Evolutionary conservation across 2,797 vertebrate genomes (phyloP).

Genomic region (Garrulus glandarius): DNA sequence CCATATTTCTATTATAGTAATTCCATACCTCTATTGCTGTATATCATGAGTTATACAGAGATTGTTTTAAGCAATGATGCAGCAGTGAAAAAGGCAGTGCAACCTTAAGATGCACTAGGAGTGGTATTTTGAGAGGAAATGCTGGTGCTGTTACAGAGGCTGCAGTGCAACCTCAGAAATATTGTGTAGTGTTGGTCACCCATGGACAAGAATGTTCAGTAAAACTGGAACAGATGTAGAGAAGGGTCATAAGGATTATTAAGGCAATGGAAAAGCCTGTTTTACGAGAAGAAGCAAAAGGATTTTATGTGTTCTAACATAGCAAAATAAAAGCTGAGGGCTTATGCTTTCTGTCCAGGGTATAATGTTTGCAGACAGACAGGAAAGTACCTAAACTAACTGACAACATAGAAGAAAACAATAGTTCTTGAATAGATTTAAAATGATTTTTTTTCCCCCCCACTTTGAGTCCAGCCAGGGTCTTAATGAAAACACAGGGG

Average conservation of each 20-base stretch:
- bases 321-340: not conserved
- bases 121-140: not conserved
- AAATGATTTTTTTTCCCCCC: not conserved
- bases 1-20: slow-evolving; percentile 48
- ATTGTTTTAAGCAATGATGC: not conserved
- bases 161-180: not conserved
- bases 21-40: slow-evolving; percentile 8
- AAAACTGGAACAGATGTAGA: slow-evolving; percentile 55
- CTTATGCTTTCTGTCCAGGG: not conserved
- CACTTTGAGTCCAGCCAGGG: not conserved
- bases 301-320: not conserved
- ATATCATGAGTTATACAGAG: not conserved
- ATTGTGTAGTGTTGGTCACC: not conserved
- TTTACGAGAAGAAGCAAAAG: slow-evolving; percentile 7
- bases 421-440: not conserved
- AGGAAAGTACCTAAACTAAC: not conserved
- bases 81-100: not conserved
- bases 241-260: not conserved
- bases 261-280: not conserved
- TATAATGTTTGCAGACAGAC: not conserved
- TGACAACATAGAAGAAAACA: not conserved
- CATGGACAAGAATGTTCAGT: not conserved
- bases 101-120: not conserved
- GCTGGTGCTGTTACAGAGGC: not conserved
- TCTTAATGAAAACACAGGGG: not conserved